Evolutionary conservation across 2,888 invertebrate genomes (phyloP).

Genomic region (Dynastes grantii): DNA sequence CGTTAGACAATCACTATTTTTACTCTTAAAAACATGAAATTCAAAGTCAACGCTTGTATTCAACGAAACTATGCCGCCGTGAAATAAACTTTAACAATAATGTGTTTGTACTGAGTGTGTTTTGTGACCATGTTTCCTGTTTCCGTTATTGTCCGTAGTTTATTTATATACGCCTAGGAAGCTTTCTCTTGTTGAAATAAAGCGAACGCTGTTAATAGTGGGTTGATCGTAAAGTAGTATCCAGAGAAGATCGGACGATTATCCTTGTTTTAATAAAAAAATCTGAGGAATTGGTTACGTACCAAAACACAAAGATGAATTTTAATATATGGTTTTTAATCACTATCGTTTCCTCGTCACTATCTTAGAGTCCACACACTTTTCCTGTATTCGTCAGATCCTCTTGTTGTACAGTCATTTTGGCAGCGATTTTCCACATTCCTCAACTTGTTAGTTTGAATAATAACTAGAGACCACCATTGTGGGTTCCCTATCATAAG

Average conservation of each 20-base stretch:
- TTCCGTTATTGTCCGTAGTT: constrained; percentile 24
- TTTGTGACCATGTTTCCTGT: constrained; percentile 38
- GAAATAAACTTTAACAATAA: constrained; percentile 26
- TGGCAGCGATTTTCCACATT: too few relatives aligned
- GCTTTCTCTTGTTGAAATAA: constrained; percentile 6
- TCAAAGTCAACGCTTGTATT: neutral
- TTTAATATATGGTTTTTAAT: too few relatives aligned
- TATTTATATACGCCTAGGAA: constrained; percentile 14
- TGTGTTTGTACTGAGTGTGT: constrained; percentile 11
- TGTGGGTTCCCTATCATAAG: too few relatives aligned
- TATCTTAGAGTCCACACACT: too few relatives aligned
- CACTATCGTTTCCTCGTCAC: too few relatives aligned
- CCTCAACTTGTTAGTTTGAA: too few relatives aligned
- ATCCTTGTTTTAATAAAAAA: too few relatives aligned
- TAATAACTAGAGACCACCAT: too few relatives aligned
- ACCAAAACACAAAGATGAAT: too few relatives aligned
- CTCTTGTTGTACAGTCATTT: too few relatives aligned
- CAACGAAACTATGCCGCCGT: neutral
- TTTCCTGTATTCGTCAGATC: too few relatives aligned
- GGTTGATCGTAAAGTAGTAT: neutral
- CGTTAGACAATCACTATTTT: constrained; percentile 24
- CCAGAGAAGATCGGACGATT: neutral
- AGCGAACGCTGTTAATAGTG: neutral
- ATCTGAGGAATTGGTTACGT: too few relatives aligned
- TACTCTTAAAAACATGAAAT: neutral